Evolutionary conservation across 2,113 vertebrate genomes (phyloP), one percentile per base, ranked within the genome.

Genomic region (Thamnaconus septentrionalis): DNA sequence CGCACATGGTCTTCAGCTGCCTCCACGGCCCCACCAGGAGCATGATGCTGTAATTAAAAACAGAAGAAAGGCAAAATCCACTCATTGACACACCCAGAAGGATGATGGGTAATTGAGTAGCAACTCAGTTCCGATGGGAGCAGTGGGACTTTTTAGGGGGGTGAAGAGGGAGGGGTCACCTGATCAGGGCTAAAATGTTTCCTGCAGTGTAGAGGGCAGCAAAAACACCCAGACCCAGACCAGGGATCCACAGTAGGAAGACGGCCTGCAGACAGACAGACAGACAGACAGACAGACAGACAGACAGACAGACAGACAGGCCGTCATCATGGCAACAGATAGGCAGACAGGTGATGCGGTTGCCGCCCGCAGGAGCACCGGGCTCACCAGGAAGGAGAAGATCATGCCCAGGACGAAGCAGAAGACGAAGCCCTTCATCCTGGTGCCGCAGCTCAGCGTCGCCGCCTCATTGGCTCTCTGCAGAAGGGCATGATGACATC

Each of bases 1-100:
- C 95, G 61, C 94, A 95, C 96, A 98, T 98, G 64, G 82, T 92
- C 86, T 94, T 96, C 64, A 96, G 11, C 85, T 98, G 96, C 5
- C 90, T 92, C 46, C 92, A 4, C 0, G 96, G 96, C 5, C 96
- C 96, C 79, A 95, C 94, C 83, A 98, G 91, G 81, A 98, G 98
- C 65, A 95, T 70, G 2, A 94, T 96, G 85, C 96, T 98, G 66
- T 52, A 56, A 71, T 0, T 8, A 61, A 48, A 6, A 64, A 4
- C 40, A 10, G 41, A 46, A 61, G 1, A 5, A 12, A 44, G 5
- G 4, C 4, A 8, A 5, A 45, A 3, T 7, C 44, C 6, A 8
- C n/a, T 39, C 41, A 4, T 40, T 8, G 7, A 40, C 10, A 47
- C 18, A 56, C 12, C 7, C 71, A 12, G 5, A 1, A 48, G 59